Base-by-base conservation (phyloP, 2,113 vertebrate genomes). In the Malurus elegans region DNA sequence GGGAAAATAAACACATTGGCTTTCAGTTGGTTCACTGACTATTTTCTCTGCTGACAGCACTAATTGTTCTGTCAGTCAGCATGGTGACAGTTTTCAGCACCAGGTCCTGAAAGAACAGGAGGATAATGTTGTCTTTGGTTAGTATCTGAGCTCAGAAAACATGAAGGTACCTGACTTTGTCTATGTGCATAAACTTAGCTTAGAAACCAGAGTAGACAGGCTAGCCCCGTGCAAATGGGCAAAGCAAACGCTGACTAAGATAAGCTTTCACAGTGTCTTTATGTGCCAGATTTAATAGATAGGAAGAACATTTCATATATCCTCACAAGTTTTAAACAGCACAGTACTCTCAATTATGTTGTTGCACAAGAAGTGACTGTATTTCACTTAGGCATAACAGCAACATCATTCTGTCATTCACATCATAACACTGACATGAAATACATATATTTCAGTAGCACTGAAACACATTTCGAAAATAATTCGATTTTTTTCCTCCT, bases 61-160 rank as follows among this genome's bases (percentile, higher is more conserved):
- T 95, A 96, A 94, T 96, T 97, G 92, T 88, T 94, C 93, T 96
- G 92, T 96, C 93, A 96, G 58, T 93, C 72, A 85, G 51, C 45
- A 73, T 61, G 79, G 89, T 71, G 69, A 62, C 5, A 5, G 44
- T 76, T 96, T 96, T 97, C 94, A 96, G 75, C 94, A 94, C 75
- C 38, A 80, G 10, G 18, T 60, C 56, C 75, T 90, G 40, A 90
- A 86, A 79, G 81, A 53, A 81, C 65, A 44, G 73, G 29, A 83
- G 19, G 24, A 67, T 86, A 88, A 56, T 32, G 31, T 86, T 92
- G 24, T n/a, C 40, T 83, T 95, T 92, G 92, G 42, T 93, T 91
- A 78, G 28, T 24, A 48, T 74, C 25, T 79, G 75, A 42, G 34
- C 34, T 90, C 51, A 83, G 45, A 86, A 93, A 83, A 58, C 1